Base-by-base conservation (phyloP, 1,140 invertebrate species). In the Eueides isabella region DNA sequence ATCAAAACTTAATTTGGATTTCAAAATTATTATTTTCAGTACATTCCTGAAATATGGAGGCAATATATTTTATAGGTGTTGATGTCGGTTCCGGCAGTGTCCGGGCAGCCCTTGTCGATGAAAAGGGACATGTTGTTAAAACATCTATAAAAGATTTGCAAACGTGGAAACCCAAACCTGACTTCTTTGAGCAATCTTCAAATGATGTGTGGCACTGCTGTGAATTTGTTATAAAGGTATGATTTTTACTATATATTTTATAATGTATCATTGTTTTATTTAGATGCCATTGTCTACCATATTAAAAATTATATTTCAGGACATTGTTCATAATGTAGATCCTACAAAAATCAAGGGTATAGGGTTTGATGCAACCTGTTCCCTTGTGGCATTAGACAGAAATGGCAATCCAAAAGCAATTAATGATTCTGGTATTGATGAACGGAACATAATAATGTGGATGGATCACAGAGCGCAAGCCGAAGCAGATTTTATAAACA, bases 281-380 rank as follows among this genome's bases (percentile, higher is more conserved):
- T 55, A 12, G 9, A 55, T 11, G 11, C 26, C 11, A 30, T 30
- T n/a, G 12, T 16, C 14, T n/a, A 28, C 5, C 63, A 26, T 35
- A 41, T 2, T 11, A 6, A 61, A 61, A 69, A 28, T 35, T 28
- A 16, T 35, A 30, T 88, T 94, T 74, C 85, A 97, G 96, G 93
- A 94, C 82, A 95, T 97, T 35, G 92, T 92, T 48, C 83, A 89
- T 80, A 93, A 94, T 80, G 88, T 96, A 38, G 83, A 94, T 62
- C 90, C 94, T 63, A 83, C 94, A 62, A 82, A 90, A 78, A 94
- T 99, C 12, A 96, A 95, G 94, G 98, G 97, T 61, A 96, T 99
- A 82, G 98, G 98, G 0, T 99, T 99, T 94, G 98, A 98, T 95
- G 98, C 98, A 19, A 99, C 98, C 38, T 99, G 98, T 88, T 99